Conservation (phyloP, 1,140 invertebrate genomes). For the Apocrypta bakeri region DNA sequence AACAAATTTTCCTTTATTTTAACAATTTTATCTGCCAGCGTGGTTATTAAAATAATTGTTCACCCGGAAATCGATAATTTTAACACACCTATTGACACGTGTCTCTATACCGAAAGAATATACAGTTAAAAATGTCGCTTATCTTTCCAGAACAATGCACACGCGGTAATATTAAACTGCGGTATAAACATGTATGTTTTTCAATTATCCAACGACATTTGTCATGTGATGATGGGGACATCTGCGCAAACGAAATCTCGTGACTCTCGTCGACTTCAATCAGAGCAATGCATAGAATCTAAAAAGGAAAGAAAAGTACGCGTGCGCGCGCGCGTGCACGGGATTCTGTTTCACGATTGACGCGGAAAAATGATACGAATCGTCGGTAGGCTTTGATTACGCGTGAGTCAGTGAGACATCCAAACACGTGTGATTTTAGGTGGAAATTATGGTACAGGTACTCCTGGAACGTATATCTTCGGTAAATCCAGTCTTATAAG, state of each 20-base stretch:
- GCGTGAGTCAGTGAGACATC: not conserved
- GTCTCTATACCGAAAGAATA: too few relatives aligned
- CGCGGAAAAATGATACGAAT: too few relatives aligned
- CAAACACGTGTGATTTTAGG: not conserved
- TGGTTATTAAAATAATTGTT: too few relatives aligned
- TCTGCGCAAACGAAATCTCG: slow-evolving; percentile 11
- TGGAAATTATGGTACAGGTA: not conserved
- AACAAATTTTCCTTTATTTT: too few relatives aligned
- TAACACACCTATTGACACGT: too few relatives aligned
- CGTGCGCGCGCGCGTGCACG: not conserved
- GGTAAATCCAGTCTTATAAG: too few relatives aligned
- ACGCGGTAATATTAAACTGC: not conserved
- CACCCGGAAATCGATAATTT: too few relatives aligned
- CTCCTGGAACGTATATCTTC: not conserved
- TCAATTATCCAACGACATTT: not conserved
- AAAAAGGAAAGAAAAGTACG: not conserved
- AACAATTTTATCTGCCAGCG: too few relatives aligned
- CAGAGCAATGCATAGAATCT: not conserved
- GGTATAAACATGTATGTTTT: not conserved
- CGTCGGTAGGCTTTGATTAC: too few relatives aligned
- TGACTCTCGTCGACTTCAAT: slow-evolving; percentile 13
- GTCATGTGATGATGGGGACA: slow-evolving; percentile 9
- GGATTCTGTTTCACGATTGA: not conserved
- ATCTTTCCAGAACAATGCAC: not conserved
- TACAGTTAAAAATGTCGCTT: not conserved